A percentile compares a stretch with the other conserved stretches of the same genome.
Conservation (phyloP, 2,113 vertebrate species). For the Lontra canadensis region DNA sequence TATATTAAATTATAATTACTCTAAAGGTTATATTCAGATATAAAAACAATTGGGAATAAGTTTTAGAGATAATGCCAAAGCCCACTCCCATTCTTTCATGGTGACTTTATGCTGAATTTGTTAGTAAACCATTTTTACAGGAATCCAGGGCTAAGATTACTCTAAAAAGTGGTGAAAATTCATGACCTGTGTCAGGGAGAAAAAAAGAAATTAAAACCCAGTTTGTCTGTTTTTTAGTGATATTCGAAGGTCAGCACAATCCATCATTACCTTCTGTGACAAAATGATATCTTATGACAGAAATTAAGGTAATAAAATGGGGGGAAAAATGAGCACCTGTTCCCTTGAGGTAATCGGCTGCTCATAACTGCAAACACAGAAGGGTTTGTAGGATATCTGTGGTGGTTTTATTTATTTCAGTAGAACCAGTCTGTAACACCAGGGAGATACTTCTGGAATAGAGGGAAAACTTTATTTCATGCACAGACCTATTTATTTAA, state of each 20-base stretch:
- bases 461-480: not conserved
- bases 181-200: not conserved
- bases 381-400: not conserved
- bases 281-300: not conserved
- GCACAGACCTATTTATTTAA: not conserved
- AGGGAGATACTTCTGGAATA: not conserved
- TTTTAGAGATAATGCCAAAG: not conserved
- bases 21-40: not conserved
- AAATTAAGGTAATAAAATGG: not conserved
- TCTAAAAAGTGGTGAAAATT: not conserved
- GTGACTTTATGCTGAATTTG: not conserved
- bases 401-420: not conserved
- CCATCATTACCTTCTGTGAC: not conserved
- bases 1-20: not conserved
- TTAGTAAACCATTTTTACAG: not conserved
- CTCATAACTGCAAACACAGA: not conserved
- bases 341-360: not conserved
- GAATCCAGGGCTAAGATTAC: not conserved
- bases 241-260: not conserved
- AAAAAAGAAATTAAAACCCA: not conserved
- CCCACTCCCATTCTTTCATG: not conserved
- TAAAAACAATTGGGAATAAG: not conserved
- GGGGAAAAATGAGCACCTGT: not conserved
- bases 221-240: not conserved
- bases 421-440: not conserved